Conservation (phyloP, 2,797 vertebrate species). For the Aeoliscus strigatus region DNA sequence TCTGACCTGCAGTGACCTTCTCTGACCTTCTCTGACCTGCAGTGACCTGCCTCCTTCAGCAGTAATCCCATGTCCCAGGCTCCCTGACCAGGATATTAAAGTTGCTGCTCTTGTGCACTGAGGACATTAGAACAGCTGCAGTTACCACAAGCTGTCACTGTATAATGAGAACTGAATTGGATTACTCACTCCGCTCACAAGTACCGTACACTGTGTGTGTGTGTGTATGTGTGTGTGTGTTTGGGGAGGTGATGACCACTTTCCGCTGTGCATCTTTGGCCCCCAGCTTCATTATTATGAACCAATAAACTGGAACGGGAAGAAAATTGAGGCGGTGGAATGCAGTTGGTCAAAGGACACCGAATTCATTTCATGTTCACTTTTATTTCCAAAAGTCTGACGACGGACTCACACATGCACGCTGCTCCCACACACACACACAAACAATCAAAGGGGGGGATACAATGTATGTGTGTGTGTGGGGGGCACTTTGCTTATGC, state of each 20-base stretch:
- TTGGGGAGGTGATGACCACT: constrained; percentile 17
- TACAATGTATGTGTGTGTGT: too few relatives aligned
- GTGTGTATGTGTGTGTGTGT: constrained; percentile 4
- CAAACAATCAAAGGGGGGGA: constrained; percentile 14
- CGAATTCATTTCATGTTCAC: constrained; percentile 48
- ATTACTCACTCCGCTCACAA: constrained; percentile 45
- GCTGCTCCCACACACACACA: constrained; percentile 12
- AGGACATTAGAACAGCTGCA: constrained; percentile 56
- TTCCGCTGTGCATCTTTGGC: constrained; percentile 35
- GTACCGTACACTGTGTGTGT: constrained; percentile 21
- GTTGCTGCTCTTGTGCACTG: constrained; percentile 30
- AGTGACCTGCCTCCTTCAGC: constrained; percentile 32
- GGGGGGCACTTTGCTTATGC: too few relatives aligned
- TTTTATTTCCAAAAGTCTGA: constrained; percentile 50
- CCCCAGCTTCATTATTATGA: constrained; percentile 47
- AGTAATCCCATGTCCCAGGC: constrained; percentile 38
- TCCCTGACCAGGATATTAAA: constrained; percentile 43
- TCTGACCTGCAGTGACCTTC: too few relatives aligned
- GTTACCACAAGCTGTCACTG: constrained; percentile 56
- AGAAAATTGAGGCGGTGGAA: constrained; percentile 36
- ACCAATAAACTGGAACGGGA: constrained; percentile 44
- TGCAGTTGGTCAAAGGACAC: constrained; percentile 39
- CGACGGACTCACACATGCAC: constrained; percentile 1
- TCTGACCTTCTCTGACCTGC: constrained; percentile 15
- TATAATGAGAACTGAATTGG: constrained; percentile 51